Evolutionary conservation across 2,113 vertebrate genomes (phyloP).

Genomic region (Protobothrops mucrosquamatus): DNA sequence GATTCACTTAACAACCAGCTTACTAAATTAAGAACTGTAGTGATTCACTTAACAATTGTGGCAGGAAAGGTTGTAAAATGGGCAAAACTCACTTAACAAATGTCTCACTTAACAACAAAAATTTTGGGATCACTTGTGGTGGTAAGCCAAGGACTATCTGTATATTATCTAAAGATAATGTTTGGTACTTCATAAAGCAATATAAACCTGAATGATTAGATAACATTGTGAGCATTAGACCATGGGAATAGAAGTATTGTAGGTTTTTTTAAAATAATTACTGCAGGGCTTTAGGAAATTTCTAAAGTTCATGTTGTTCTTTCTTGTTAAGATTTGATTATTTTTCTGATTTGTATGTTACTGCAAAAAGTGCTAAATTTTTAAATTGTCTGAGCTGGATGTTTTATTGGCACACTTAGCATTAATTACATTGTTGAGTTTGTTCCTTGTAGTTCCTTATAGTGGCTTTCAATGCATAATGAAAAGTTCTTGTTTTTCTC

Average conservation of each 20-base stretch:
- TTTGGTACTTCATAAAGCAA: constrained; percentile 17
- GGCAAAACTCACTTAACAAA: not conserved
- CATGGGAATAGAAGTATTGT: constrained; percentile 36
- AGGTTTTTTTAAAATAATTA: not conserved
- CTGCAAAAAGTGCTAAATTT: not conserved
- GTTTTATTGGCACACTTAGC: not conserved
- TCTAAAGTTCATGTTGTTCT: not conserved
- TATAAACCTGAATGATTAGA: constrained; percentile 33
- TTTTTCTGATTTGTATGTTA: not conserved
- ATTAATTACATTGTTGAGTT: not conserved
- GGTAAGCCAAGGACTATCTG: not conserved
- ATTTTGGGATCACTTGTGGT: not conserved
- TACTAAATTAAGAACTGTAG: not conserved
- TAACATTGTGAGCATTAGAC: constrained; percentile 24
- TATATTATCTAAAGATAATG: constrained; percentile 32
- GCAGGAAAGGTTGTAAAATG: not conserved
- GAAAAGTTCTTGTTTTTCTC: not conserved
- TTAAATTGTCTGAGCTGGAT: not conserved
- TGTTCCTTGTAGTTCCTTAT: not conserved
- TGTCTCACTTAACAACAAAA: not conserved
- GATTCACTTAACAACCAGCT: too few species aligned
- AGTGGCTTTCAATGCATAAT: not conserved
- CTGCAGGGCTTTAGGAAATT: not conserved
- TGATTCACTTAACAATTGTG: not conserved
- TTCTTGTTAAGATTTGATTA: not conserved